Evolutionary conservation across 2,888 invertebrate genomes (phyloP), one percentile per base, ranked within the genome.

Genomic region (Dichetophora obliterata): DNA sequence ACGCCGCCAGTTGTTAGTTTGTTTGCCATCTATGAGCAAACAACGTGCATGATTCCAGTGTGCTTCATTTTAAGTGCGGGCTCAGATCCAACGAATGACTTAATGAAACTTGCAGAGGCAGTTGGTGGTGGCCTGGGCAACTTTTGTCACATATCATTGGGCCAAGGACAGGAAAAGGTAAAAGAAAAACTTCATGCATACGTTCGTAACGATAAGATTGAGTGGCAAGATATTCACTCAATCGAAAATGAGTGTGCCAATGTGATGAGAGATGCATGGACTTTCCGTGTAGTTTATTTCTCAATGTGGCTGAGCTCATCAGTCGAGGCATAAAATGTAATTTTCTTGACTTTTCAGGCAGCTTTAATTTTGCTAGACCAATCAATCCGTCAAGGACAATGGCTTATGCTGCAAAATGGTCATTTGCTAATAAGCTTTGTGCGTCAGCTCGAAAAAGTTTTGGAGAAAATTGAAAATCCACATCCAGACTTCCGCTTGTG

Each of bases 11-110:
- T 95, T 83, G 88, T 87, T 83, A 96, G 95, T 85, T 92, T 96
- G 83, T 94, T 95, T 80, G 92, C 92, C 84, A 95, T 98, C 83
- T 95, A 92, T 86, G 95, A 96, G 80, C 96, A 97, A 87, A 96
- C 96, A 76, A 93, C 93, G 0, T 93, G 95, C 0, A 91, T 90
- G 22, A 96, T 95, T 50, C 98, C 98, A 0, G 95, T 98, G 3
- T 95, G 98, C 82, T 98, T 98, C 86, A 95, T 98, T 80, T 90
- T 98, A 66, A 97, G 97, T 81, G 96, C 98, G 14, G 98, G 98
- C 0, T 97, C 97, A 0, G 97, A 98, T 90, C 98, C 98, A 0
- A 94, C 97, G 0, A 94, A 94, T 77, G 96, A 96, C 84, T 89
- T 96, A 72, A 94, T 95, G 92, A 95, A 95, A 88, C 87, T 96